Evolutionary conservation across 2,113 vertebrate species (phyloP), one percentile per base, ranked within the genome.

Genomic region (Entosphenus tridentatus): DNA sequence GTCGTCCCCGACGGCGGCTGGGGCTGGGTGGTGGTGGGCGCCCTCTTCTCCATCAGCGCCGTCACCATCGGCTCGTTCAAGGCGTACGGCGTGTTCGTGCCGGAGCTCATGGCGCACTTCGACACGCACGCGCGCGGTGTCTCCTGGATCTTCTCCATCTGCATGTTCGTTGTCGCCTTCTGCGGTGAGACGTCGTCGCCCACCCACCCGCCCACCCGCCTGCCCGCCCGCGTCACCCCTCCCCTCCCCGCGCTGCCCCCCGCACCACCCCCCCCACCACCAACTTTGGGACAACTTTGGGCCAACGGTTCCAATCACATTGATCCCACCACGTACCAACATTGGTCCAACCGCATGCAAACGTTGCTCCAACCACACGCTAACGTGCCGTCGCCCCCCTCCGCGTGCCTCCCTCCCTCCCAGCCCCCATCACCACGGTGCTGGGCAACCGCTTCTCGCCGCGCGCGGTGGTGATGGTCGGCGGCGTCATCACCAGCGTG

Each of bases 61-160:
- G 86, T 95, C 57, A 96, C 92, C 0, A 96, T 91, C 0, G 93
- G 93, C 58, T 81, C 85, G 76, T 84, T 98, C 74, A 98, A 97
- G 78, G 87, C 81, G 0, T 96, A 96, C 3, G 93, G 93, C 0
- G 85, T 98, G 76, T 96, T 96, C 79, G 89, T 96, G n/a, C 85
- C 86, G 2, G 89, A 93, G 75, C 75, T 98, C 58, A 86, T 86
- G 83, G 74, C 75, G 71, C 84, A 88, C 78, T 96, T 93, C 74
- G 76, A 79, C 0, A 89, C 96, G 76, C 87, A 79, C 72, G 91
- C 91, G 78, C 95, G 85, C 80, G 82, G 82, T 57, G 85, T 96
- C 73, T 95, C 92, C 2, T 96, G 93, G 93, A 84, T 92, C 18
- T 76, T 96, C 76, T 96, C 93, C 69, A 96, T 98, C 70, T 88